Base-by-base conservation (phyloP, 2,113 vertebrate genomes). In the Eulemur rufifrons region DNA sequence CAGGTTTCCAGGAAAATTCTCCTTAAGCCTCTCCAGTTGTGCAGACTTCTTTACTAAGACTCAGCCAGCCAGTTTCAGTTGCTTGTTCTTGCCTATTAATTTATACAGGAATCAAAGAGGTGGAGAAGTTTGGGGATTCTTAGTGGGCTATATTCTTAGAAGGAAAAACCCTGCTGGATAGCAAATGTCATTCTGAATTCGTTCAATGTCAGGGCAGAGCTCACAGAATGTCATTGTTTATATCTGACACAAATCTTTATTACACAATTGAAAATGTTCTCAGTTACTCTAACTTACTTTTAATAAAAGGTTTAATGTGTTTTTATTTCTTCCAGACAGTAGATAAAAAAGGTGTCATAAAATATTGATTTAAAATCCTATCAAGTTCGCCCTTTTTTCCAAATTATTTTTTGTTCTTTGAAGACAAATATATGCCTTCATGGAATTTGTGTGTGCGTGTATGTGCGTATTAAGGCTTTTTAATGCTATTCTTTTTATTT, bases 271-370 rank as follows among this genome's bases (percentile, higher is more conserved):
- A 88, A 98, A 98, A 86, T 83, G 76, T 74, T 97, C 97, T 97
- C 92, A 89, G 77, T 91, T 97, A 97, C 88, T 96, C 82, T 96
- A 97, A 97, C 90, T 97, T 97, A 96, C 96, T 98, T 98, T 98
- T 98, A 98, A 98, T 98, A 97, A 97, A 98, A 98, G 97, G 81
- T 84, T 96, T 96, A 98, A 97, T 96, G 77, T 95, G 81, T 92
- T 98, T 98, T 98, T 98, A 97, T 98, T 98, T 98, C 97, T 98
- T 97, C 66, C 93, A 98, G 96, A 97, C 64, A 98, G 92, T 66
- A 98, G 96, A 98, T 97, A 98, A 98, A 98, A 98, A 98, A 98
- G 80, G 59, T 97, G 96, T 93, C 96, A 98, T 89, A 97, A 84
- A 98, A 97, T 98, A 97, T 95, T 95, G 93, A 95, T 96, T 97